Evolutionary conservation across 1,140 invertebrate species (phyloP), one percentile per base, ranked within the genome.

Genomic region (Helicoverpa zea): DNA sequence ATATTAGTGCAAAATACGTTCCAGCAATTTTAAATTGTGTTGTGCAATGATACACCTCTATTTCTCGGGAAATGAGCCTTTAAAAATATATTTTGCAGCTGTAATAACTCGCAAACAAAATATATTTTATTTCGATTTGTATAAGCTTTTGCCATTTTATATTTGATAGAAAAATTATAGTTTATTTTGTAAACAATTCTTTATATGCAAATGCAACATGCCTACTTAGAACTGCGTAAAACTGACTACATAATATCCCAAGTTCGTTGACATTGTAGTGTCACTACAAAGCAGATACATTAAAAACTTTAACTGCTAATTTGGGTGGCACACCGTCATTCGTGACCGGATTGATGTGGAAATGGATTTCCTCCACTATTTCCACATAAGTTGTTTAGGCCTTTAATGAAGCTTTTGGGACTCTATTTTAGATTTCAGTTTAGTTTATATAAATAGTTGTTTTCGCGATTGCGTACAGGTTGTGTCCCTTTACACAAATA

Each of bases 291-390:
- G 86, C 83, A 85, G 85, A 79, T 79, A 88, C 88, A 90, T 92
- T 90, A 90, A 89, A 89, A 91, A 92, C 87, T 92, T 90, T 85
- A 89, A 88, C 87, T 81, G 82, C 86, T 90, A 88, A 90, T 91
- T 89, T 90, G 79, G 82, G 84, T 84, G 85, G 87, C 86, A 89
- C 86, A 88, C 80, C 80, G 83, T 84, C 83, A 83, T 90, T 89
- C 85, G 83, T 81, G 83, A 84, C 81, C 73, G 86, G 88, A 90
- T 89, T 89, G 89, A 88, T 84, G 88, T 85, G 86, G 84, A 89
- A 91, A 91, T 90, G 83, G 88, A 82, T 90, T 90, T 89, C 87
- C 87, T 86, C 5, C 2, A 30, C 51, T 59, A 54, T 77, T 52
- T 64, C 23, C 29, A 11, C 47, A 16, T n/a, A 64, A 77, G 13